Evolutionary conservation across 2,797 vertebrate species (phyloP), one percentile per base, ranked within the genome.

Genomic region (Cossypha caffra): DNA sequence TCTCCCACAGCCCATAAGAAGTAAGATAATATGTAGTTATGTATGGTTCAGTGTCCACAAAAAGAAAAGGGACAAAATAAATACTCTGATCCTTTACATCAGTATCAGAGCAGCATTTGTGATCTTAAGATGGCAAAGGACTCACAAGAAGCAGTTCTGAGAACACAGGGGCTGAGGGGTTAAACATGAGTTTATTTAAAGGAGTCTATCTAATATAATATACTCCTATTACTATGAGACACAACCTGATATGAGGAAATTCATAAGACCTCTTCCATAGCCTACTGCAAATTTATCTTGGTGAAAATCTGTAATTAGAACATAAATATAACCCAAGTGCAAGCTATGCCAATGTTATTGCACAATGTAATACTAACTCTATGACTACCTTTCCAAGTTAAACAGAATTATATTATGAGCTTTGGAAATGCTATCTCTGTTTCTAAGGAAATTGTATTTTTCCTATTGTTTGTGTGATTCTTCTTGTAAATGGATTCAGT

Each of bases 391-490:
- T 21, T 17, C 11, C 20, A 62, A 68, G 74, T 61, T 66, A 71
- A 78, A 64, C 11, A 73, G 61, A 79, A 67, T 14, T 51, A 12
- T 11, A 68, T 31, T 25, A 55, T 11, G 16, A 89, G 74, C 11
- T 85, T 55, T 31, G 42, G 74, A 83, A 95, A 88, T 45, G 33
- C 15, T 90, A 29, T 76, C 42, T 67, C 63, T 80, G 7, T 55
- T 91, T 91, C 78, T 66, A 87, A 62, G 72, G 82, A 93, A 95
- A 88, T 35, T 74, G 48, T 29, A n/a, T 71, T 76, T 85, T 92
- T 89, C 58, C 78, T 68, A 50, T 38, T 81, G 28, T 64, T 74
- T 78, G 50, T 42, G 37, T 77, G 76, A 67, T 40, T 68, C 25
- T 35, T 31, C 50, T 67, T 76, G 31, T 38, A 74, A 89, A 31